phyloP scores from a whole-genome alignment of 35 echinoderm and acorn worm genomes.

The Heliocidaris erythrogramma region DNA sequence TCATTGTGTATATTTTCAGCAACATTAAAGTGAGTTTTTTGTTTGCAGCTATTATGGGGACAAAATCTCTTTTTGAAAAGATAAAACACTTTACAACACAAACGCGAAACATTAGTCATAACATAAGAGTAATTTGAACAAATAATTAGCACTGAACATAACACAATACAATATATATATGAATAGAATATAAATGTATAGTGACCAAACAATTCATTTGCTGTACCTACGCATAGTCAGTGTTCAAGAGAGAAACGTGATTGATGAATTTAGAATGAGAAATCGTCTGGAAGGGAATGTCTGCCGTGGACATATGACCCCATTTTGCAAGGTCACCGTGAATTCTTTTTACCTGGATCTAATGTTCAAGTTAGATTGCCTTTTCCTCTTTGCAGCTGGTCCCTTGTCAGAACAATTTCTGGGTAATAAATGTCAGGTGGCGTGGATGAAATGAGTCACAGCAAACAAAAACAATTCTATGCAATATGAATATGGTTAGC shows the following conservation, averaged over 20 bases:
- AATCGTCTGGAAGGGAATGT: conserved; percentile 10
- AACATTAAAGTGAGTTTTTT: neutral
- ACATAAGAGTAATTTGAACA: neutral
- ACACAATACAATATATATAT: neutral
- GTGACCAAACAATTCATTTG: neutral
- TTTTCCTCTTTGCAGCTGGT: conserved; percentile 1
- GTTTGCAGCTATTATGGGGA: too few relatives aligned
- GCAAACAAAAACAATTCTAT: neutral
- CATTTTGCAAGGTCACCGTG: neutral
- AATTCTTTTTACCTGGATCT: neutral
- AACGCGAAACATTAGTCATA: neutral
- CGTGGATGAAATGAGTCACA: neutral
- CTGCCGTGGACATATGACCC: neutral
- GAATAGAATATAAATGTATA: neutral
- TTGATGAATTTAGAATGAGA: conserved; percentile 12
- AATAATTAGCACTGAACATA: neutral
- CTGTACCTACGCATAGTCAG: neutral
- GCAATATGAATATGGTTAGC: neutral
- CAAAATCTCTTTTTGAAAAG: neutral
- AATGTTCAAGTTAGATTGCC: neutral
- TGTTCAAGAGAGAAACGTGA: neutral
- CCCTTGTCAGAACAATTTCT: neutral
- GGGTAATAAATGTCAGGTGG: neutral
- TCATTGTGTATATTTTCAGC: neutral
- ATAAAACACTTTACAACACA: neutral